Conservation (phyloP, 2,888 invertebrate species). For the Drosophila percnosoma region DNA sequence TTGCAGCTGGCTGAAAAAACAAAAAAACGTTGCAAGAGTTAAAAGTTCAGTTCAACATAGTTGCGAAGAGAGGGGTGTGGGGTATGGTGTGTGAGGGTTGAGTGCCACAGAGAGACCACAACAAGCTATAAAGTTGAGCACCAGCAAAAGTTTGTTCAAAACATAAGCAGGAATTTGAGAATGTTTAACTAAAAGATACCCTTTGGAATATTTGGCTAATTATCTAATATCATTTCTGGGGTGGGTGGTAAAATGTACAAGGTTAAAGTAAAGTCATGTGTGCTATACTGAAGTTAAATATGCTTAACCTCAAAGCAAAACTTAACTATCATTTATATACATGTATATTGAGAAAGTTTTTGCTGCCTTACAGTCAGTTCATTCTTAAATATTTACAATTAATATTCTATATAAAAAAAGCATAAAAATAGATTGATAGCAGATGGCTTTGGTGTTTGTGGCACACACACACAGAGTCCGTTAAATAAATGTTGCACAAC, state of each 20-base stretch:
- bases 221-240: background rate
- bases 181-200: slow-evolving; percentile 20
- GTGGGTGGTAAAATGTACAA: background rate
- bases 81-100: background rate
- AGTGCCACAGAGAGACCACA: slow-evolving; percentile 51
- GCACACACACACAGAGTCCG: background rate
- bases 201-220: slow-evolving; percentile 3
- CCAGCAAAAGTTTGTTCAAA: slow-evolving; percentile 33
- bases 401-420: background rate
- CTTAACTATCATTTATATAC: background rate
- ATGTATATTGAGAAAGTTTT: background rate
- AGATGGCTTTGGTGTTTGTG: background rate
- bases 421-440: slow-evolving; percentile 3
- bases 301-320: background rate
- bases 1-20: slow-evolving; percentile 22
- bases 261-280: background rate
- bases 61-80: too few relatives aligned
- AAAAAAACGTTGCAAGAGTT: slow-evolving; percentile 13
- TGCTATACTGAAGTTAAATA: background rate
- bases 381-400: background rate
- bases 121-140: slow-evolving; percentile 66
- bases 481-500: slow-evolving; percentile 2
- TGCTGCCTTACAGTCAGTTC: background rate
- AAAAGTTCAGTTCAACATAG: slow-evolving; percentile 7
- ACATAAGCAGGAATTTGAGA: background rate